phyloP scores from a whole-genome alignment of 2,113 vertebrate species.

The Oreotragus oreotragus region DNA sequence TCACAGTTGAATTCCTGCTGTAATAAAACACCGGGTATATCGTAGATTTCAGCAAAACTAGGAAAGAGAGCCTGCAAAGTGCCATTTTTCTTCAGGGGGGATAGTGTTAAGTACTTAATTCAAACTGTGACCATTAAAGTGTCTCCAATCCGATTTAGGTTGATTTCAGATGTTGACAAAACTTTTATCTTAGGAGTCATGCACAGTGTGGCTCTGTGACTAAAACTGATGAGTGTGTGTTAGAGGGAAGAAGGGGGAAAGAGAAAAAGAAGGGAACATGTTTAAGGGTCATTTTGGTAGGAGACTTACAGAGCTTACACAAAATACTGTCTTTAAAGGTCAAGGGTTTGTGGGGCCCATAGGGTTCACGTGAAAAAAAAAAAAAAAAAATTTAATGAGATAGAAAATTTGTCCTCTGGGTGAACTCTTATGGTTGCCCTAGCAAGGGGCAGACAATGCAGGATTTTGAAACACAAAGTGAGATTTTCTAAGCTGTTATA shows the following conservation, averaged over 20 bases:
- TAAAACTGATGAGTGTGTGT: slow-evolving; percentile 67
- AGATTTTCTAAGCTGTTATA: slow-evolving; percentile 78
- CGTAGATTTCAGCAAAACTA: slow-evolving; percentile 65
- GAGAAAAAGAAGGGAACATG: slow-evolving; percentile 6
- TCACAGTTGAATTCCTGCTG: slow-evolving; percentile 78
- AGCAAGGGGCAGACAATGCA: slow-evolving; percentile 85
- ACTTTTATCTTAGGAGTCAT: slow-evolving; percentile 71
- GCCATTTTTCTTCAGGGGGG: slow-evolving; percentile 75
- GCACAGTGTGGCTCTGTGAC: slow-evolving; percentile 66
- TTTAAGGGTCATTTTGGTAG: slow-evolving; percentile 43
- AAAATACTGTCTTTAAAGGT: slow-evolving; percentile 88
- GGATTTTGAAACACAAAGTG: slow-evolving; percentile 78
- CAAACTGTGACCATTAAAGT: slow-evolving; percentile 78
- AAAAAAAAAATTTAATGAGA: slow-evolving; percentile 93
- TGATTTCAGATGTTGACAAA: slow-evolving; percentile 81
- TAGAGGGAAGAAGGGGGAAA: slow-evolving; percentile 33
- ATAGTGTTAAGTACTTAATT: slow-evolving; percentile 73
- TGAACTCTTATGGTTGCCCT: slow-evolving; percentile 93
- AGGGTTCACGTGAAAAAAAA: slow-evolving; percentile 85
- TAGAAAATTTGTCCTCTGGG: slow-evolving; percentile 91
- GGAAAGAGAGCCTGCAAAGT: slow-evolving; percentile 61
- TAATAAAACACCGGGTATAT: slow-evolving; percentile 81
- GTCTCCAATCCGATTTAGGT: slow-evolving; percentile 76
- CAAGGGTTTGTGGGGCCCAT: slow-evolving; percentile 94
- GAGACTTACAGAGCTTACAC: slow-evolving; percentile 75